Base-by-base conservation (phyloP, 92 coral and sea anemone genomes). In the Phenganax stokvisi region DNA sequence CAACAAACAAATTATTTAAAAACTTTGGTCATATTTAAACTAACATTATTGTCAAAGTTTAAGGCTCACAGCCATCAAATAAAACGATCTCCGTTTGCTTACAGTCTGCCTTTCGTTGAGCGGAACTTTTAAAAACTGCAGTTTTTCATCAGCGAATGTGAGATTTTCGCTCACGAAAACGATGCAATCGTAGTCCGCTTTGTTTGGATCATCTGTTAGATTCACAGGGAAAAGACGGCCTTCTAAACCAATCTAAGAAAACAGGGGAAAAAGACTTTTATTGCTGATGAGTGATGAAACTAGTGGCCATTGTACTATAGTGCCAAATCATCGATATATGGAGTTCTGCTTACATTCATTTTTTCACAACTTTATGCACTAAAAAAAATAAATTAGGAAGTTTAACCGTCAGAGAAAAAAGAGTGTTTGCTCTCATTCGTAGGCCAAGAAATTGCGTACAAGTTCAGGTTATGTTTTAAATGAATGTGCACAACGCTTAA, bases 111-210 rank as follows among this genome's bases (percentile, higher is more conserved):
- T 89, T 71, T 80, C 87, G 54, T 85, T 64, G 51, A 93, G 87
- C 13, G 94, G 97, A 25, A 55, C 83, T 83, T 93, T 93, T 65
- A 93, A 80, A 71, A 91, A 93, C 10, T 88, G 89, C 87, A 92
- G 81, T 9, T 83, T 59, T 0, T 79, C 75, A 75, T 82, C 75
- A 1, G 77, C 67, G 90, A 96, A 93, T 64, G 91, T 91, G 10
- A 93, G 86, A 71, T 93, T 88, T 71, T 91, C 94, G 75, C 98
- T 91, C 16, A 89, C 92, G 53, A 93, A 91, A 6, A 93, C 91
- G 54, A 86, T 90, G 65, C 88, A 84, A 82, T 93, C 98, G 83
- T 86, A 91, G 12, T 66, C 83, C 7, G 20, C 82, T 59, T 71
- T 86, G 16, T 85, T 61, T 12, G 91, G 92, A 70, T 85, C 80